Base-by-base conservation (phyloP, 2,888 invertebrate genomes). In the Dyspetes luteomarginatus region DNA sequence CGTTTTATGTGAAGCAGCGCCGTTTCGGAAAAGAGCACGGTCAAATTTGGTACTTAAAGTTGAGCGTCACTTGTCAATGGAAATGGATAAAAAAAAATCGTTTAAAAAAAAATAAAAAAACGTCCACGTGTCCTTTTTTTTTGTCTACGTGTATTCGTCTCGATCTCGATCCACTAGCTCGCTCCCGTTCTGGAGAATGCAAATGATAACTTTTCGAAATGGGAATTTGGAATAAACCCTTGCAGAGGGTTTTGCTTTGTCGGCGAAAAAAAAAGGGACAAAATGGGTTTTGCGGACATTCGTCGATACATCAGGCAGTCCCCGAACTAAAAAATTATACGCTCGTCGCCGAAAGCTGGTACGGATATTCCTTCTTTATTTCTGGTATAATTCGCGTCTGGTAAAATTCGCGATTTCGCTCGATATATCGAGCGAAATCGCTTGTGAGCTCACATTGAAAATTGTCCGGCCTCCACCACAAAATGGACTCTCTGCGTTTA, bases 161-260 rank as follows among this genome's bases (percentile, higher is more conserved):
- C 26, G 17, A 58, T 56, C 45, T 30, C 65, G 60, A 76, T n/a
- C n/a, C n/a, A n/a, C n/a, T n/a, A n/a, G n/a, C n/a, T n/a, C n/a
- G n/a, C n/a, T n/a, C n/a, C n/a, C n/a, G 67, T 67, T 72, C 81
- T 76, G 83, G 85, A 85, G 85, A 88, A 89, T 89, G 89, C 86
- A 88, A 90, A 89, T 89, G 85, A 86, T 85, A 85, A 85, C 82
- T 85, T 84, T 81, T 83, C 73, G 55, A 72, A 72, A 85, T 88
- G 88, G 86, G 85, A 88, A 84, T 76, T 82, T 69, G 45, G 9
- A 15, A 55, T 71, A 58, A 19, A 60, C 69, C 58, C n/a, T n/a
- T 28, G 52, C 41, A 62, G 60, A 26, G 17, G 12, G 22, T n/a
- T n/a, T 43, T 71, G 77, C 83, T 87, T 86, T 88, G 83, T 83